phyloP scores from a whole-genome alignment of 2,888 invertebrate species.

The Crossocerus cetratus region DNA sequence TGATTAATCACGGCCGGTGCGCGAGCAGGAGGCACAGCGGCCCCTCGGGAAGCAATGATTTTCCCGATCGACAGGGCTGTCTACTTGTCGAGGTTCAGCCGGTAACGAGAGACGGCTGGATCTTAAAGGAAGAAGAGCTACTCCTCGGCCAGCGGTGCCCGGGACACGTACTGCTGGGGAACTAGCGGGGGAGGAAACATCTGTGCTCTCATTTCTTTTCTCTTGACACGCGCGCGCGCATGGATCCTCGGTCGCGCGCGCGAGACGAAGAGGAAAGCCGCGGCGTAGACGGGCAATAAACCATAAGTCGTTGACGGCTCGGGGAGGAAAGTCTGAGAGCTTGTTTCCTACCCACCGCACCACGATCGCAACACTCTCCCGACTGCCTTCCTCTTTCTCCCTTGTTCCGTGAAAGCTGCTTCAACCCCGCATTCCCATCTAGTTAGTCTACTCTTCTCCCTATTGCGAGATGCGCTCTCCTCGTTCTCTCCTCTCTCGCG shows the following conservation, averaged over 20 bases:
- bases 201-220: conserved; percentile 59
- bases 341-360: conserved; percentile 42
- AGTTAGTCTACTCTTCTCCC: conserved; percentile 16
- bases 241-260: background rate
- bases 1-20: background rate
- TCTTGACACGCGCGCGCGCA: conserved; percentile 47
- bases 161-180: conserved; percentile 41
- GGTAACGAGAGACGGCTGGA: no score
- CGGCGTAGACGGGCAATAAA: conserved; percentile 60
- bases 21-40: no score
- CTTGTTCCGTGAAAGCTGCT: background rate
- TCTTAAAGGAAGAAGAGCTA: no score
- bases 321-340: conserved; percentile 55
- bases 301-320: conserved; percentile 64
- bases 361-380: background rate
- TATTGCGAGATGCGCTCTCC: conserved; percentile 18
- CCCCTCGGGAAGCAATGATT: conserved; percentile 12
- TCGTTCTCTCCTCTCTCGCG: background rate
- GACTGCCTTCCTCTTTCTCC: background rate
- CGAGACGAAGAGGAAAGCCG: background rate
- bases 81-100: conserved; percentile 24
- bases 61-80: conserved; percentile 37
- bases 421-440: no score
- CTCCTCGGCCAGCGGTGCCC: background rate
- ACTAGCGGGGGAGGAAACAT: conserved; percentile 61